These are phyloP conservation scores for Myotis pilosus DNA, from an alignment of 2,797 vertebrate genomes.

Conservation along the genomic window DNA sequence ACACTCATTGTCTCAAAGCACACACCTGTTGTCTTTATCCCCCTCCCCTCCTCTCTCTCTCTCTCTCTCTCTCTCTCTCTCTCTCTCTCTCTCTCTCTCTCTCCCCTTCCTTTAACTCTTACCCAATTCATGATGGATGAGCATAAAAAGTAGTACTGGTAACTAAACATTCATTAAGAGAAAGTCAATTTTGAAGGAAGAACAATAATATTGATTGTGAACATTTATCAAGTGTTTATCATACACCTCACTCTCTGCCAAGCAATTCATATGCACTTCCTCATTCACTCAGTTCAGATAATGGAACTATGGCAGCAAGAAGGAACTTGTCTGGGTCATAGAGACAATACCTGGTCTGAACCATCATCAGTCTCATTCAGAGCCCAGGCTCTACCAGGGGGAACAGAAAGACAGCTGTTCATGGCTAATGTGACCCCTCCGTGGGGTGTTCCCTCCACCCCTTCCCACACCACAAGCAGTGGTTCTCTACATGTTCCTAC, in stretches of 20 bases:
- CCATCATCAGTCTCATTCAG: background rate
- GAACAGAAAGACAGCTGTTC: background rate
- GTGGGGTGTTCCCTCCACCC: background rate
- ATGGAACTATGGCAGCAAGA: background rate
- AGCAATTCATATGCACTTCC: background rate
- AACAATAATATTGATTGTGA: background rate
- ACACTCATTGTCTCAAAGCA: background rate
- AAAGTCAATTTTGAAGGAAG: conserved; percentile 21
- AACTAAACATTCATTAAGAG: background rate
- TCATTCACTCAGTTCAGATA: conserved; percentile 21
- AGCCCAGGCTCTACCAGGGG: background rate
- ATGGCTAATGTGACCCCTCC: background rate
- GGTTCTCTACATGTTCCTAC: background rate
- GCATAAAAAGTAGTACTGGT: background rate
- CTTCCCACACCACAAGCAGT: too few species aligned
- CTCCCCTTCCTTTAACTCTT: background rate
- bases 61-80: too few species aligned
- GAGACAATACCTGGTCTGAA: background rate
- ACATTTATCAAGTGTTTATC: background rate
- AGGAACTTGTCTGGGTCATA: background rate
- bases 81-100: too few species aligned
- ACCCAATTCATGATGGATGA: background rate
- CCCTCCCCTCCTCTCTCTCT: background rate
- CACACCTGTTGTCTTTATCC: background rate
- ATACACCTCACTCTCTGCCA: background rate